Evolutionary conservation across 2,888 invertebrate genomes (phyloP).

Genomic region (Nomada fucata): DNA sequence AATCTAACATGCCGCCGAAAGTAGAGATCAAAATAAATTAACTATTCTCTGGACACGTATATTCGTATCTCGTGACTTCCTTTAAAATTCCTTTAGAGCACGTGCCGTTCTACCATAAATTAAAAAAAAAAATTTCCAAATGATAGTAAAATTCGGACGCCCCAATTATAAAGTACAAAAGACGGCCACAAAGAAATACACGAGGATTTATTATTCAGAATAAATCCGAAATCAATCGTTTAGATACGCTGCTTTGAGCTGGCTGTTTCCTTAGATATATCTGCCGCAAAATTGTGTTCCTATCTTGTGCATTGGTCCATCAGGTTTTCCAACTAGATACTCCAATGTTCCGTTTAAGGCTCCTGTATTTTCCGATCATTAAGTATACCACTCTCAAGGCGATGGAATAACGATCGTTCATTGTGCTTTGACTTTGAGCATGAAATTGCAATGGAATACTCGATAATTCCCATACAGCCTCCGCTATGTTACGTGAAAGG

Average conservation of each 20-base stretch:
- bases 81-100: neutral
- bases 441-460: neutral
- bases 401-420: neutral
- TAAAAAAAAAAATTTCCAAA: neutral
- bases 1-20: neutral
- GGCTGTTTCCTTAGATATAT: conserved; percentile 35
- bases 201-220: conserved; percentile 67
- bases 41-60: no score
- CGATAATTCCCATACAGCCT: neutral
- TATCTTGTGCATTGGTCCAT: neutral
- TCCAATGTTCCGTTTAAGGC: neutral
- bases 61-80: neutral
- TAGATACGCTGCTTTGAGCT: conserved; percentile 54
- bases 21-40: neutral
- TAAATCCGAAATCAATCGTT: conserved; percentile 62
- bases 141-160: conserved; percentile 9
- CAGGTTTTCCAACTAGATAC: neutral
- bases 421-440: neutral
- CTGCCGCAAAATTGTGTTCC: conserved; percentile 25
- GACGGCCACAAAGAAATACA: conserved; percentile 29
- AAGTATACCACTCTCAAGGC: neutral
- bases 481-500: neutral
- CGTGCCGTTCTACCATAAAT: neutral
- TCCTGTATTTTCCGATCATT: neutral
- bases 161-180: neutral